A percentile compares a stretch with the other conserved stretches of the same genome.
Conservation (phyloP, 2,888 invertebrate genomes). For the Tillus elongatus region DNA sequence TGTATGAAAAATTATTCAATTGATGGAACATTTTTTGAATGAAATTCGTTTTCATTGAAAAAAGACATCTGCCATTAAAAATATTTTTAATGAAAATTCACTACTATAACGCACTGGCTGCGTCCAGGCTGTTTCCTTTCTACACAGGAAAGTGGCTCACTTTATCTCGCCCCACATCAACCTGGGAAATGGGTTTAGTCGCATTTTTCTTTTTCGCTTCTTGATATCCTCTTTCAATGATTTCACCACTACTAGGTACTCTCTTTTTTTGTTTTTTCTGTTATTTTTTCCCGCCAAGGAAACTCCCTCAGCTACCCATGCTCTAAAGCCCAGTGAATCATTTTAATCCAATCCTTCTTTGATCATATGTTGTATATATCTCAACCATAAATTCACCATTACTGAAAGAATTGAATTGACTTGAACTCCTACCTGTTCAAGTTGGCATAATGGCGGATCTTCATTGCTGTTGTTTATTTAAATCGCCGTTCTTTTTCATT, state of each 20-base stretch:
- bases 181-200: constrained; percentile 1
- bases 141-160: neutral
- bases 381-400: constrained; percentile 2
- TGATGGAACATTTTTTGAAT: too few relatives aligned
- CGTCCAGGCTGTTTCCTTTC: too few relatives aligned
- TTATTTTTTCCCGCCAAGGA: neutral
- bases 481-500: too few relatives aligned
- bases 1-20: too few relatives aligned
- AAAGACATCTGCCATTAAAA: too few relatives aligned
- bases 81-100: too few relatives aligned
- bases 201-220: constrained; percentile 2
- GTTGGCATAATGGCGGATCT: too few relatives aligned
- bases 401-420: neutral
- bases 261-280: neutral
- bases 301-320: neutral
- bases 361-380: constrained; percentile 1
- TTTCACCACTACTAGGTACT: constrained; percentile 2
- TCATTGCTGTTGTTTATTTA: too few relatives aligned
- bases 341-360: constrained; percentile 2
- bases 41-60: too few relatives aligned
- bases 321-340: constrained; percentile 2
- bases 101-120: too few relatives aligned
- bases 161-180: constrained; percentile 2
- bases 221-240: constrained; percentile 2
- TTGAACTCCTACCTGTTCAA: too few relatives aligned